Percentiles rank a stretch among this genome's conserved stretches.
These are phyloP conservation scores for Cylindroiulus punctatus DNA, from an alignment of 2,888 invertebrate genomes.

Conservation along the genomic window DNA sequence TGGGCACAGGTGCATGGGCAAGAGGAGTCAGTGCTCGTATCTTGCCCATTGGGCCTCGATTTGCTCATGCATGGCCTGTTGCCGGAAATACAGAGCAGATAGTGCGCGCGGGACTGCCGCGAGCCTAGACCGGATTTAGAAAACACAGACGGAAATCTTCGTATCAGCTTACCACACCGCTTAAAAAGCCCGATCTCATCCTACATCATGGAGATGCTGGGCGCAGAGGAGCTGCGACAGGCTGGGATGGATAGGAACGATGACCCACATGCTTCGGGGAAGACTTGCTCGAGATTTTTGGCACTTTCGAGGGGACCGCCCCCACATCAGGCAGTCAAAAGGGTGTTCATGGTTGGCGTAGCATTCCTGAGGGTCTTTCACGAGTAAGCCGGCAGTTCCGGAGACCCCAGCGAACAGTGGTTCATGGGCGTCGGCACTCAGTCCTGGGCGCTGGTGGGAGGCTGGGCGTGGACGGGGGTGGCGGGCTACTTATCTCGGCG, in stretches of 20 bases:
- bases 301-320: slow-evolving; percentile 24
- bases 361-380: background rate
- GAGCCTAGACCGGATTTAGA: too few relatives aligned
- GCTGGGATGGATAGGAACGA: background rate
- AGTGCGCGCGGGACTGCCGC: too few relatives aligned
- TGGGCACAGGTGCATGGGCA: too few relatives aligned
- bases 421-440: slow-evolving; percentile 22
- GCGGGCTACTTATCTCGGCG: background rate
- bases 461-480: background rate
- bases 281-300: background rate
- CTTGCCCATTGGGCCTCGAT: too few relatives aligned
- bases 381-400: background rate
- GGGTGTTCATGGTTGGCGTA: background rate
- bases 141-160: background rate
- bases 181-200: slow-evolving; percentile 19
- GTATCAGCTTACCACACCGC: slow-evolving; percentile 36
- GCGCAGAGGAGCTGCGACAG: background rate
- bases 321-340: background rate
- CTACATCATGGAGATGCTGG: slow-evolving; percentile 38
- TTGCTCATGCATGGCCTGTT: too few relatives aligned
- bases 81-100: too few relatives aligned
- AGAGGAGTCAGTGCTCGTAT: too few relatives aligned
- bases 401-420: background rate
- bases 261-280: slow-evolving; percentile 48
- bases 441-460: background rate